phyloP scores from a whole-genome alignment of 2,888 invertebrate genomes.

The Schizaphis graminum region DNA sequence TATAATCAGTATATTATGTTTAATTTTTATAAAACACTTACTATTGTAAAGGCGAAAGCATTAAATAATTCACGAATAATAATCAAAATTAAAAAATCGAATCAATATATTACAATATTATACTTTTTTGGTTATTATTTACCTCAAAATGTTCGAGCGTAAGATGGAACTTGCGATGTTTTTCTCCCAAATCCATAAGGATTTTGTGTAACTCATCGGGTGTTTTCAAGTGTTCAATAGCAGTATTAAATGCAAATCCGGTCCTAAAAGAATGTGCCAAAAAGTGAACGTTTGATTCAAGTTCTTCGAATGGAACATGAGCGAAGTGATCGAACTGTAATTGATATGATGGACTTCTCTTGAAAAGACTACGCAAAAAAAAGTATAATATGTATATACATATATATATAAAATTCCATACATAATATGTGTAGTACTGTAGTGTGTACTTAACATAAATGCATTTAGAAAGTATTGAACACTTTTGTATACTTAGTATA shows the following conservation, averaged over 20 bases:
- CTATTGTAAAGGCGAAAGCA: neutral
- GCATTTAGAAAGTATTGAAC: neutral
- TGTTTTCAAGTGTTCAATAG: neutral
- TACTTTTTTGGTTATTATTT: neutral
- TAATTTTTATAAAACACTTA: too few relatives aligned
- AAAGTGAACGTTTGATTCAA: conserved; percentile 25
- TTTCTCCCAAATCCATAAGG: conserved; percentile 19
- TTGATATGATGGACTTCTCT: conserved; percentile 35
- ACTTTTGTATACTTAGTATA: conserved; percentile 13
- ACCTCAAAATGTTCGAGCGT: conserved; percentile 30
- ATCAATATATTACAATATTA: neutral
- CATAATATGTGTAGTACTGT: neutral
- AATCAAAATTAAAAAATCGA: neutral
- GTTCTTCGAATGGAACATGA: conserved; percentile 1
- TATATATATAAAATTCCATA: neutral
- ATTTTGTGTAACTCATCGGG: neutral
- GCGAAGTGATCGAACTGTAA: conserved; percentile 37
- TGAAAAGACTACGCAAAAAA: conserved; percentile 7
- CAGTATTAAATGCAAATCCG: conserved; percentile 7
- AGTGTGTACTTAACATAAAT: neutral
- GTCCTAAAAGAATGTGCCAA: conserved; percentile 42
- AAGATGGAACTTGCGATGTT: conserved; percentile 32
- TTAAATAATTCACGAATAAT: neutral
- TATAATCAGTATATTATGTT: neutral
- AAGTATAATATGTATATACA: neutral